These are phyloP conservation scores for Umimayanthus kanabou DNA, from an alignment of 92 coral and sea anemone species.

Conservation along the genomic window DNA sequence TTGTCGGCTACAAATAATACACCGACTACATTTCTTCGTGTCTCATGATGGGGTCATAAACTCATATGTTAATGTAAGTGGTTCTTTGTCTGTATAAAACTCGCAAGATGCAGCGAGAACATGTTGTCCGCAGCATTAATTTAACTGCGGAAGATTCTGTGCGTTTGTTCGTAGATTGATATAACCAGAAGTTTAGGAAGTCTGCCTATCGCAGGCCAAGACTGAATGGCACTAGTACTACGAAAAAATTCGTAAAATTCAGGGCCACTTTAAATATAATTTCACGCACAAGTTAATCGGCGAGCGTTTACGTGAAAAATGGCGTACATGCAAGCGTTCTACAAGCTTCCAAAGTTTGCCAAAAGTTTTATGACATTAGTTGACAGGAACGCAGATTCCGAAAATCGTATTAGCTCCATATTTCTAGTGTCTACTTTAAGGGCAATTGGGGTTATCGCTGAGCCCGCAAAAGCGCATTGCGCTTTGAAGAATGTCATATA, in stretches of 20 bases:
- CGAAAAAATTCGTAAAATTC: background rate
- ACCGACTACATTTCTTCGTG: no score
- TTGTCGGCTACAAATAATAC: no score
- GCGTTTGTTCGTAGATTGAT: no score
- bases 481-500: background rate
- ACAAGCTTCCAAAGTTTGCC: background rate
- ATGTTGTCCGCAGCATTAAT: no score
- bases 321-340: background rate
- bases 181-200: no score
- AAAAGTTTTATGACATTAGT: background rate
- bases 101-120: no score
- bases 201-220: background rate
- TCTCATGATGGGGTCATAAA: no score
- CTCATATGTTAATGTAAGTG: no score
- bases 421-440: background rate
- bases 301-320: background rate
- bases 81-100: no score
- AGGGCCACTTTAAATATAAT: no score
- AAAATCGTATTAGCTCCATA: background rate
- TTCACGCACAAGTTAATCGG: background rate
- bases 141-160: background rate
- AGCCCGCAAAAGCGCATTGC: background rate
- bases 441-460: slow-evolving; percentile 27
- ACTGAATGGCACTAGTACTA: background rate
- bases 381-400: background rate